Conservation (phyloP, 1,140 invertebrate species). For the Heliothis virescens region DNA sequence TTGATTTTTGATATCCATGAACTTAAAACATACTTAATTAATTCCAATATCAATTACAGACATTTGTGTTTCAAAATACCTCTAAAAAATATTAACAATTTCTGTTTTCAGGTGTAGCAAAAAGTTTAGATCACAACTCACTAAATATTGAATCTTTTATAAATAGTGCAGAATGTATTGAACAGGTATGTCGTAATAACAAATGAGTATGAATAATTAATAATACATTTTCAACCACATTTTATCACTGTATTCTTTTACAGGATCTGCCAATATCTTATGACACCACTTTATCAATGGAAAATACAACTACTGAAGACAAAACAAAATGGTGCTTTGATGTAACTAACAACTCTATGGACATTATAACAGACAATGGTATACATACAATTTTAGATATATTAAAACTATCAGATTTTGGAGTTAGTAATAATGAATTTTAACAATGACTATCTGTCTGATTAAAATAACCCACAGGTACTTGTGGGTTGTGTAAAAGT, state of each 20-base stretch:
- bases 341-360: constrained; percentile 8
- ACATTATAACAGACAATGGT: constrained; percentile 32
- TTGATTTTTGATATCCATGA: too few species aligned
- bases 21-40: too few species aligned
- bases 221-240: neutral
- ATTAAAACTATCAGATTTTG: too few species aligned
- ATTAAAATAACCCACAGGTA: too few species aligned
- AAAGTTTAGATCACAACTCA: constrained; percentile 38
- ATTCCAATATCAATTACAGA: too few species aligned
- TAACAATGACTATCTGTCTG: too few species aligned
- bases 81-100: neutral
- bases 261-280: neutral
- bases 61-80: too few species aligned
- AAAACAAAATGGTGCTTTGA: constrained; percentile 23
- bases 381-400: neutral
- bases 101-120: constrained; percentile 22
- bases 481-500: too few species aligned
- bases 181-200: constrained; percentile 58
- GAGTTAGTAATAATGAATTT: too few species aligned
- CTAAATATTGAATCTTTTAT: constrained; percentile 70
- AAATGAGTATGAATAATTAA: neutral
- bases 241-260: neutral
- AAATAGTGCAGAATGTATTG: constrained; percentile 49
- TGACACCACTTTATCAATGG: neutral
- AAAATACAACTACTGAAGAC: constrained; percentile 4